Evolutionary conservation across 2,888 invertebrate species (phyloP), one percentile per base, ranked within the genome.

Genomic region (Atrina japonica): DNA sequence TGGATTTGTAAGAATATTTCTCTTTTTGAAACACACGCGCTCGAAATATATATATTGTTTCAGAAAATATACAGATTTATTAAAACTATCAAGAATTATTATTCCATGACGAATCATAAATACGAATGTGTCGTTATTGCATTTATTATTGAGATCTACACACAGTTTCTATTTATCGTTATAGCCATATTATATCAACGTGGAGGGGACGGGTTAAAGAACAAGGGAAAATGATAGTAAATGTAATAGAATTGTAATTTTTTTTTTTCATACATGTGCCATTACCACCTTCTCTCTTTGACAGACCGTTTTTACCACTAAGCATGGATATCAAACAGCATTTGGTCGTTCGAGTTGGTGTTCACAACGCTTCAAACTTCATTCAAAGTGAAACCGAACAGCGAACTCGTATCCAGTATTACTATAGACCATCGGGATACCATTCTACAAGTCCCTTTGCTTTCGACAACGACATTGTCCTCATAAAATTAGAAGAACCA

Each of bases 391-490:
- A 49, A 14, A 30, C n/a, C 29, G 68, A 68, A 56, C 75, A 75
- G 41, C 63, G 59, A 9, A 52, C 67, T 23, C 59, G 23, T n/a
- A 68, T 71, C 2, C 23, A 18, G n/a, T 55, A 58, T 11, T 23
- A 71, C 11, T 60, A 52, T 18, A 43, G 30, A 27, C 68, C 71
- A 21, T 68, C 68, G 14, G 47, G 35, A 3, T 68, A 47, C 25
- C 30, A 73, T 27, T 56, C 40, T 14, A 55, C 16, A 25, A 55
- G 18, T 41, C 27, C 27, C 3, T 47, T 29, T 60, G 43, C 45
- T n/a, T 50, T 68, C 11, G 68, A 78, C 55, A 74, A 79, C 30
- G 81, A 81, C 47, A 72, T 81, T 23, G 74, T 71, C 16, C 66
- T 81, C n/a, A 61, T 81, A 2, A 74, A 73, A 61, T 63, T 81